Conservation (phyloP, 2,888 invertebrate genomes). For the Tyria jacobaeae region DNA sequence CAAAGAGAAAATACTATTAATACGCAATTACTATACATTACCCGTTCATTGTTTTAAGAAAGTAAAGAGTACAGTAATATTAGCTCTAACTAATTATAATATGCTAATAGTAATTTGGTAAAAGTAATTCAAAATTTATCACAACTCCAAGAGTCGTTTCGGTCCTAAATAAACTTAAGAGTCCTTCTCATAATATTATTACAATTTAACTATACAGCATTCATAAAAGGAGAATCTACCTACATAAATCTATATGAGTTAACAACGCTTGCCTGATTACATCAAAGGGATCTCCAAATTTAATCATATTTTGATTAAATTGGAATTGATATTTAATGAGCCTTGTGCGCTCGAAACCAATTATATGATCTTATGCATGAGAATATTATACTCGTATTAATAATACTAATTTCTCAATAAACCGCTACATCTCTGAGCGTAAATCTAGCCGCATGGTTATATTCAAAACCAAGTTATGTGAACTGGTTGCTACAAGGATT, state of each 20-base stretch:
- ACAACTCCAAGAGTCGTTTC: constrained; percentile 8
- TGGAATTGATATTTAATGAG: constrained; percentile 61
- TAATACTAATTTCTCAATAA: constrained; percentile 25
- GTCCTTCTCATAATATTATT: constrained; percentile 8
- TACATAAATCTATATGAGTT: neutral
- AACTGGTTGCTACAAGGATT: too few species aligned
- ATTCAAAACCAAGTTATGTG: neutral
- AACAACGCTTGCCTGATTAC: constrained; percentile 22
- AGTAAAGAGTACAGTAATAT: neutral
- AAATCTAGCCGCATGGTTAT: constrained; percentile 13
- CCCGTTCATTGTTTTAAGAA: neutral
- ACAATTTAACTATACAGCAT: constrained; percentile 13
- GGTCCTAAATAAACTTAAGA: constrained; percentile 19
- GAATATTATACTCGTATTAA: constrained; percentile 29
- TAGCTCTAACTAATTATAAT: neutral
- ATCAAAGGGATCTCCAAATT: constrained; percentile 61
- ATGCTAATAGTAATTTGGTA: neutral
- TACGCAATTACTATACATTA: too few species aligned
- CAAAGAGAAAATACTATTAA: too few species aligned
- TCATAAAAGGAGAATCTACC: constrained; percentile 2
- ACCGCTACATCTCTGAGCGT: constrained; percentile 13
- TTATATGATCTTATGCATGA: constrained; percentile 42
- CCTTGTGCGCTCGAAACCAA: constrained; percentile 49
- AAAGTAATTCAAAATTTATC: neutral
- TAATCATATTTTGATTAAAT: constrained; percentile 67